Conservation (phyloP, 2,113 vertebrate genomes). For the Saccopteryx bilineata region DNA sequence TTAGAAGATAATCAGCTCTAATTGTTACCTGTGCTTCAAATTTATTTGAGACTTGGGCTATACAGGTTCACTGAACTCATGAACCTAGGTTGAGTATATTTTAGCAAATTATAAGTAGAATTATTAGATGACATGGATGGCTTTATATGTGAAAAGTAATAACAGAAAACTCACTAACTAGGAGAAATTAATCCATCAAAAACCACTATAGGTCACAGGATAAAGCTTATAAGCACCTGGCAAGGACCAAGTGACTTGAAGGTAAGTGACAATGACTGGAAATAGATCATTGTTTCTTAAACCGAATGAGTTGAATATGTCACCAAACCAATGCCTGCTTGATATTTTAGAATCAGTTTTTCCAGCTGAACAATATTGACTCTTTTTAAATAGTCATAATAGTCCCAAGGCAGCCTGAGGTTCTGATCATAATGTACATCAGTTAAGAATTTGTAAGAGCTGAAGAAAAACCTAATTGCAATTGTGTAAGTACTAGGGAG, state of each 20-base stretch:
- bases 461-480: constrained; percentile 8
- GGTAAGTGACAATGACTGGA: neutral
- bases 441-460: constrained; percentile 14
- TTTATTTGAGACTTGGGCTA: constrained; percentile 31
- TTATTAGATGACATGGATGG: neutral
- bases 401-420: neutral
- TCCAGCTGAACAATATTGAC: neutral
- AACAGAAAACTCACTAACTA: constrained; percentile 34
- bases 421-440: neutral
- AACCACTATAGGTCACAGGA: neutral
- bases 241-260: neutral
- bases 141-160: constrained; percentile 21
- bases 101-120: constrained; percentile 42
- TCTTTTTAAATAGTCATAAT: neutral
- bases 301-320: neutral
- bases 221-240: neutral
- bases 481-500: constrained; percentile 8
- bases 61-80: neutral
- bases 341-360: constrained; percentile 42
- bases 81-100: neutral
- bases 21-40: neutral
- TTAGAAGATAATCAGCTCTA: neutral
- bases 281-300: neutral
- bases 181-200: constrained; percentile 17
- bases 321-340: neutral